Percentiles rank a stretch among this genome's conserved stretches.
These are phyloP conservation scores for Pyrochroa serraticornis DNA, from an alignment of 2,888 invertebrate genomes.

Conservation along the genomic window DNA sequence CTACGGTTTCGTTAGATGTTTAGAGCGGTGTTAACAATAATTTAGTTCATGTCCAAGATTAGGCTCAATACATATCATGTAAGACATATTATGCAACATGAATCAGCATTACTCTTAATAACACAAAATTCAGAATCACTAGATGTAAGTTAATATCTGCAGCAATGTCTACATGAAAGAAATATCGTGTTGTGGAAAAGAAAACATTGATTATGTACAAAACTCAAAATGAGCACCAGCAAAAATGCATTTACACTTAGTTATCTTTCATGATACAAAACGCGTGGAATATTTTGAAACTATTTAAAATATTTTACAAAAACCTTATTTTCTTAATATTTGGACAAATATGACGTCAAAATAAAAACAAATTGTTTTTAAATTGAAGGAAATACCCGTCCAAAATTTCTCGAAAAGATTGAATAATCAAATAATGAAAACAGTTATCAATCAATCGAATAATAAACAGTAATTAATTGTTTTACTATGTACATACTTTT, in stretches of 20 bases:
- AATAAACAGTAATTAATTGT: constrained; percentile 4
- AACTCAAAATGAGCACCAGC: constrained; percentile 22
- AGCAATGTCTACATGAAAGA: constrained; percentile 5
- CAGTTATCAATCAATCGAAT: not conserved
- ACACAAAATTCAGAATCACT: not conserved
- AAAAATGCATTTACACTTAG: constrained; percentile 17
- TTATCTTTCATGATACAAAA: not conserved
- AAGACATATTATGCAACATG: constrained; percentile 21
- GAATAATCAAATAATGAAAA: not conserved
- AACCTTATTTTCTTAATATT: no score
- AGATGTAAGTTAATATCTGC: constrained; percentile 6
- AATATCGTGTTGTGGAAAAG: constrained; percentile 11
- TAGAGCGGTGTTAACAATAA: constrained; percentile 13
- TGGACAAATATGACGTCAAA: no score
- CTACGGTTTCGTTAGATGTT: constrained; percentile 8
- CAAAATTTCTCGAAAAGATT: constrained; percentile 12
- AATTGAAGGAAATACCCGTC: not conserved
- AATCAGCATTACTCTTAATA: constrained; percentile 4
- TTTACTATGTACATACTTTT: constrained; percentile 16
- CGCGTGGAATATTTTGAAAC: not conserved
- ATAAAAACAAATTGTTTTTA: no score
- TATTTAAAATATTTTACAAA: no score
- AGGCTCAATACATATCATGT: constrained; percentile 28
- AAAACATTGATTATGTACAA: constrained; percentile 14
- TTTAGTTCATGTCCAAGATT: constrained; percentile 21